phyloP scores from a whole-genome alignment of 2,113 vertebrate genomes.

The Fukomys damarensis region DNA sequence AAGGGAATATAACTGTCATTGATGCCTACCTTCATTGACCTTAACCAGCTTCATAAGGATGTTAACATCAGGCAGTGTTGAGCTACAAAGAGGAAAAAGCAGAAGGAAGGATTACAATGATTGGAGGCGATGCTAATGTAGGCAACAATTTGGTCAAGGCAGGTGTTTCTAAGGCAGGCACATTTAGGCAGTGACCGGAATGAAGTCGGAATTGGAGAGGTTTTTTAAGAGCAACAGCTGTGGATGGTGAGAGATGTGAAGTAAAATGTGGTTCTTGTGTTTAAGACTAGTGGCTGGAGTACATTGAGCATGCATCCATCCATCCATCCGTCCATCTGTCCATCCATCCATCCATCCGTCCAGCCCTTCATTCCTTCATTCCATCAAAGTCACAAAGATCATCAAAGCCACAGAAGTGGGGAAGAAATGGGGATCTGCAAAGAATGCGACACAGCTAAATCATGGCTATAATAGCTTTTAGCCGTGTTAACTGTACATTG shows the following conservation, averaged over 20 bases:
- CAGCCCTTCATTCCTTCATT: not conserved
- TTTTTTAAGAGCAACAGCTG: not conserved
- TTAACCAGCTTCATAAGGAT: not conserved
- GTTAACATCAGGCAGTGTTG: not conserved
- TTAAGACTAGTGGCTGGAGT: not conserved
- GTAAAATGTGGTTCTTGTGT: not conserved
- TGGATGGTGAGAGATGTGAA: not conserved
- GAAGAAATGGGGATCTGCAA: not conserved
- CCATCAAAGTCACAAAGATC: too few species aligned
- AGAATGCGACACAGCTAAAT: not conserved
- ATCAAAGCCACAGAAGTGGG: not conserved
- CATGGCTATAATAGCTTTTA: not conserved
- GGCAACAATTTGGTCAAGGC: not conserved
- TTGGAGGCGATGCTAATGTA: not conserved
- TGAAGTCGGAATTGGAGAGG: not conserved
- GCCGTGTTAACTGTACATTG: not conserved
- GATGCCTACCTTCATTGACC: not conserved
- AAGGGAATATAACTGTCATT: not conserved
- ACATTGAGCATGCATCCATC: too few species aligned
- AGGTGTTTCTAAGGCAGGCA: not conserved
- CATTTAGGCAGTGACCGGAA: not conserved
- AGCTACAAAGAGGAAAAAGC: not conserved
- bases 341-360: too few species aligned
- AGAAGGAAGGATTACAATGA: not conserved
- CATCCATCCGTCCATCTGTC: too few species aligned